phyloP scores from a whole-genome alignment of 2,888 invertebrate species.

The Cheilosia pagana region DNA sequence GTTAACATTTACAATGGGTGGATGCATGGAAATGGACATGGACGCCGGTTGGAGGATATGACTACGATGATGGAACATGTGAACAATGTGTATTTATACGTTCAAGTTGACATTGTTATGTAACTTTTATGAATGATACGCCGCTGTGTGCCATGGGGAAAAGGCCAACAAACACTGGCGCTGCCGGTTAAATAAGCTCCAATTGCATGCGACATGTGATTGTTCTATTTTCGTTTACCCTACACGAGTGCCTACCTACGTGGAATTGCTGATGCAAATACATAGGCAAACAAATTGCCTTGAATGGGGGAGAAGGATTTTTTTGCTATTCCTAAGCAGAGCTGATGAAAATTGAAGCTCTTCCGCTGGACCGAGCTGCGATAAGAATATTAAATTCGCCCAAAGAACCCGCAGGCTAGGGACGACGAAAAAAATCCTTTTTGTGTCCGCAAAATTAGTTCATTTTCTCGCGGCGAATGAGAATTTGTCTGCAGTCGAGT shows the following conservation, averaged over 20 bases:
- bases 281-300: neutral
- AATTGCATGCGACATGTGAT: neutral
- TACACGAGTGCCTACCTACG: too few species aligned
- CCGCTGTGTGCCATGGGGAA: neutral
- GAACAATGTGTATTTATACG: constrained; percentile 20
- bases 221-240: neutral
- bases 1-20: constrained; percentile 23
- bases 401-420: neutral
- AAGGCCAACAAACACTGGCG: neutral
- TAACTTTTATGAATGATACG: constrained; percentile 22
- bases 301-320: neutral
- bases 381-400: constrained; percentile 60
- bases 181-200: constrained; percentile 5
- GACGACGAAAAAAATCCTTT: constrained; percentile 20
- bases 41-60: constrained; percentile 40
- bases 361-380: constrained; percentile 22
- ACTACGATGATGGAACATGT: neutral
- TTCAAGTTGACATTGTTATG: constrained; percentile 36
- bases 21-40: neutral
- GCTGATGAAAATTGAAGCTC: constrained; percentile 32
- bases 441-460: constrained; percentile 51
- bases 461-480: constrained; percentile 47
- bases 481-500: constrained; percentile 28
- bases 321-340: neutral
- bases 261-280: neutral